These are phyloP conservation scores for Talpa occidentalis DNA, from an alignment of 2,113 vertebrate species.

Conservation along the genomic window DNA sequence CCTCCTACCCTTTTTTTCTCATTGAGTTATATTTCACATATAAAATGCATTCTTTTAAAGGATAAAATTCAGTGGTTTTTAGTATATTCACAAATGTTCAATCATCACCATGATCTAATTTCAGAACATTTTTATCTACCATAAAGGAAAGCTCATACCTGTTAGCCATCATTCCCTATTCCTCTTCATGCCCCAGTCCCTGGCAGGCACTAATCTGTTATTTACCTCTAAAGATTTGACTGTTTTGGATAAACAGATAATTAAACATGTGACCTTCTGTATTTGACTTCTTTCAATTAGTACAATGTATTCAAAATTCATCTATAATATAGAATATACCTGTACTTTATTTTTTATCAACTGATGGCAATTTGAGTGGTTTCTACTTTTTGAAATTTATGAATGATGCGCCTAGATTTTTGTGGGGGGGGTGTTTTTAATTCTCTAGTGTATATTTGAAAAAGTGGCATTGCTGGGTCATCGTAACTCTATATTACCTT, in stretches of 20 bases:
- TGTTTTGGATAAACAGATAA: no score
- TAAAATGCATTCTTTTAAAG: no score
- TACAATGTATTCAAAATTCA: background rate
- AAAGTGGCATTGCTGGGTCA: background rate
- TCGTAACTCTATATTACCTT: background rate
- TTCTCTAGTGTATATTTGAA: background rate
- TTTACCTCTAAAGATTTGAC: background rate
- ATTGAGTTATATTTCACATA: background rate
- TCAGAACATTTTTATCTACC: background rate
- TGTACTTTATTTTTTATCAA: background rate
- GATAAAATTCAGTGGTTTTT: no score
- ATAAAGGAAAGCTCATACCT: background rate
- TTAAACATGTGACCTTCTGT: no score
- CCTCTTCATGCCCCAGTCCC: background rate
- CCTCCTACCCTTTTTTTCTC: background rate
- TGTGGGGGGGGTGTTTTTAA: background rate
- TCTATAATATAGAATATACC: background rate
- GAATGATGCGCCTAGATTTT: background rate
- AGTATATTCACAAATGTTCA: no score
- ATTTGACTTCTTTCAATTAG: no score
- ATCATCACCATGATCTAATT: no score
- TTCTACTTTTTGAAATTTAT: background rate
- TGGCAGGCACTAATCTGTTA: background rate
- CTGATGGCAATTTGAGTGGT: background rate
- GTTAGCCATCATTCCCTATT: background rate